These are phyloP conservation scores for Polyommatus icarus DNA, from an alignment of 2,888 invertebrate species.

Conservation along the genomic window DNA sequence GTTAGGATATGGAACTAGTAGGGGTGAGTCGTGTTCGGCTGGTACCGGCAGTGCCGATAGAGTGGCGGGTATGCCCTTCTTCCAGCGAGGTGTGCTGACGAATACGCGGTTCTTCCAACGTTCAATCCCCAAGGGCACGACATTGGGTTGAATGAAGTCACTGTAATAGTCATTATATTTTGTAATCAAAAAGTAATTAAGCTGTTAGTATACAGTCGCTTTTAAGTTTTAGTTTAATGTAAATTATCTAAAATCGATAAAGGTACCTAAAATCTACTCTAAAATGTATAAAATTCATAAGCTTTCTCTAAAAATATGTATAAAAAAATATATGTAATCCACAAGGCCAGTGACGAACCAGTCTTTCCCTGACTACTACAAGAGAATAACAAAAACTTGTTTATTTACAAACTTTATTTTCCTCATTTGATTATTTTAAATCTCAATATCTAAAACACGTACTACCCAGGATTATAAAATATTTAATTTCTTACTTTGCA, in stretches of 20 bases:
- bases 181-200: too few relatives aligned
- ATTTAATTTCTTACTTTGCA: background rate
- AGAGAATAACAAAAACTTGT: background rate
- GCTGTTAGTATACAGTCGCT: too few relatives aligned
- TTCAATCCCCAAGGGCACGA: constrained; percentile 87
- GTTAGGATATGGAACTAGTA: constrained; percentile 85
- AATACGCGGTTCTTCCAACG: constrained; percentile 85
- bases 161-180: constrained; percentile 54
- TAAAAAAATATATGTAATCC: background rate
- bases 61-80: constrained; percentile 87
- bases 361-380: background rate
- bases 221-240: too few relatives aligned
- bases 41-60: constrained; percentile 83
- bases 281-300: background rate
- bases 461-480: background rate
- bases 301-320: background rate
- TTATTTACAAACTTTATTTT: background rate
- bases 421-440: background rate
- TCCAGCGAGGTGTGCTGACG: constrained; percentile 89
- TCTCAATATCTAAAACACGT: background rate
- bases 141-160: constrained; percentile 85
- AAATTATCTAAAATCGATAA: too few relatives aligned
- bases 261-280: too few relatives aligned
- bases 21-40: constrained; percentile 78
- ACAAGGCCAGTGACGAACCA: too few relatives aligned